Percentiles rank a stretch among this genome's conserved stretches.
Evolutionary conservation across 92 coral and sea anemone species (phyloP).

Genomic region (Anthopleura xanthogrammica): DNA sequence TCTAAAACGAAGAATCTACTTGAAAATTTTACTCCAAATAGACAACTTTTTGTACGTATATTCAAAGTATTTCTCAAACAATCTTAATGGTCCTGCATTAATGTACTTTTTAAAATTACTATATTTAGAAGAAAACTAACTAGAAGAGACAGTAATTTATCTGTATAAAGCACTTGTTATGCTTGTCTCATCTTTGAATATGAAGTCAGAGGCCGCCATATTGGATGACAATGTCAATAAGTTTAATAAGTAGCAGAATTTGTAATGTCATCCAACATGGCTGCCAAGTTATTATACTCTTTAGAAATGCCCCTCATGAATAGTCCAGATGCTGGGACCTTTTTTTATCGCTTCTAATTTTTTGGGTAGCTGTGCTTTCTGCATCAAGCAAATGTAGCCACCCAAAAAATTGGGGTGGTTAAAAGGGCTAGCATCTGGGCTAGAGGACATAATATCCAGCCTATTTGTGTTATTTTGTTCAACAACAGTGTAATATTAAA

Average conservation of each 20-base stretch:
- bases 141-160: not conserved
- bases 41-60: constrained; percentile 1
- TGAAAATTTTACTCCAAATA: not conserved
- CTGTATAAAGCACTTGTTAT: not conserved
- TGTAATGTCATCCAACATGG: not conserved
- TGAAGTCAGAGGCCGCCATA: not conserved
- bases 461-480: not conserved
- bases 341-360: no score
- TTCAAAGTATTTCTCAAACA: not conserved
- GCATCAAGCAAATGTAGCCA: no score
- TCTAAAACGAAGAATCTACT: not conserved
- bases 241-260: not conserved
- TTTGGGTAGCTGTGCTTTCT: no score
- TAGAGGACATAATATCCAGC: not conserved
- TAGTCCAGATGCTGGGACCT: not conserved
- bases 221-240: not conserved
- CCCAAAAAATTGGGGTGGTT: no score
- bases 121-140: not conserved
- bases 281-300: no score
- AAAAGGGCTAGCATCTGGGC: no score
- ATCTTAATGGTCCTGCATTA: not conserved
- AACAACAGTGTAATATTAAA: not conserved
- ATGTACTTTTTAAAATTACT: not conserved
- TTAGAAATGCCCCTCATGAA: no score
- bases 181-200: not conserved